Evolutionary conservation across 2,888 invertebrate species (phyloP), one percentile per base, ranked within the genome.

Genomic region (Tipula unca): DNA sequence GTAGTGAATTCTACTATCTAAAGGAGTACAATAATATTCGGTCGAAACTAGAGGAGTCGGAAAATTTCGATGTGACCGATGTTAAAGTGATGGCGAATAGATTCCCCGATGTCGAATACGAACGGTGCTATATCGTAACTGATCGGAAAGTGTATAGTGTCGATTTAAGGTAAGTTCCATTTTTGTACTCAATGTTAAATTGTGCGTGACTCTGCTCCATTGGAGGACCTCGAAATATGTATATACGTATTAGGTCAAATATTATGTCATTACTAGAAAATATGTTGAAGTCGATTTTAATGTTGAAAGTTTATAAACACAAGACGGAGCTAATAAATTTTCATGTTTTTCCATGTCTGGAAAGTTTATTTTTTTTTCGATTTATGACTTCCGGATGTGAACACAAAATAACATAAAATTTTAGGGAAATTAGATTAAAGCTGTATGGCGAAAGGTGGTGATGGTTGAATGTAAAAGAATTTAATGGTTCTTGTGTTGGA

Each of bases 91-190:
- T 84, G 84, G 20, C 32, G 20, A 84, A 84, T 36, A 90, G 90
- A 86, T 91, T 91, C 86, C 91, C 90, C 0, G 89, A 89, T 86
- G 90, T 91, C 39, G 90, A 89, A 86, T 90, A 90, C 85, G 91
- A 91, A 88, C 90, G 91, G 0, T 90, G 91, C 86, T 90, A 90
- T 87, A 89, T 91, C 82, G 88, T 91, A 13, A 91, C 91, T 25
- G 90, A 90, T 86, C 90, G 90, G 86, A 90, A 90, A 86, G 89
- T 90, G 2, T 91, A 91, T 86, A 89, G 88, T 54, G 90, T 91
- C 85, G 90, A 91, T 85, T 86, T 91, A 0, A 90, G 89, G 89
- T 90, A 86, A 82, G 35, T 54, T 48, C 32, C 32, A 48, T 48
- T n/a, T 48, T 14, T 48, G 48, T 48, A 3, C 39, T 39, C 39